Percentiles rank a stretch among this genome's conserved stretches.
Evolutionary conservation across 2,888 invertebrate species (phyloP).

Genomic region (Sminthurinus aureus): DNA sequence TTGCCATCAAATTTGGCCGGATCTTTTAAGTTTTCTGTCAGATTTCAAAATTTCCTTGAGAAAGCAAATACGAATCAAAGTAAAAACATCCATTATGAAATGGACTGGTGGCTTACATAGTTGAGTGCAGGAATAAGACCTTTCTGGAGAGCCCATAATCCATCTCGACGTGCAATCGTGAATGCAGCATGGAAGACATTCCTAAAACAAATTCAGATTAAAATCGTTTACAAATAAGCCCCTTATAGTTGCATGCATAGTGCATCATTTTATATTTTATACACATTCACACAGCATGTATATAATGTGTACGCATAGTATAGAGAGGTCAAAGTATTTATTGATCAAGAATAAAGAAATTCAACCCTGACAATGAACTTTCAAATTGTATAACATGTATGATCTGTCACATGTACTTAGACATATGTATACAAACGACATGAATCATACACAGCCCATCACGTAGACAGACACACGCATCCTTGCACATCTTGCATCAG

Average conservation of each 20-base stretch:
- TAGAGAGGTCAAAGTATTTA: not conserved
- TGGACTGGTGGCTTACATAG: no score
- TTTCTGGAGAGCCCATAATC: slow-evolving; percentile 71
- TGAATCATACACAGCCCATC: not conserved
- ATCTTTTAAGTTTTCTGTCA: no score
- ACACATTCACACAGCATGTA: not conserved
- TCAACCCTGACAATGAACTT: slow-evolving; percentile 24
- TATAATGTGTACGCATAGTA: not conserved
- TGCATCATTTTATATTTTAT: not conserved
- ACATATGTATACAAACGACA: not conserved
- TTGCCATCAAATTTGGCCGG: no score
- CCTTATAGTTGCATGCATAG: not conserved
- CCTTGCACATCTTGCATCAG: not conserved
- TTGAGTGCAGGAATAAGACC: slow-evolving; percentile 79
- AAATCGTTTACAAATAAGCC: not conserved
- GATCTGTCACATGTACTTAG: no score
- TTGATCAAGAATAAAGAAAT: not conserved
- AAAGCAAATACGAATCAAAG: no score
- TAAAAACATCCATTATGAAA: no score
- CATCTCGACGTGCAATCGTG: slow-evolving; percentile 82
- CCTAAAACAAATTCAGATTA: slow-evolving; percentile 65
- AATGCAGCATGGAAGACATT: slow-evolving; percentile 81
- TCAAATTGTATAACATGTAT: no score
- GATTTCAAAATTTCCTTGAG: no score
- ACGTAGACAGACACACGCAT: not conserved